phyloP scores from a whole-genome alignment of 2,113 vertebrate genomes.

The Serinus canaria region DNA sequence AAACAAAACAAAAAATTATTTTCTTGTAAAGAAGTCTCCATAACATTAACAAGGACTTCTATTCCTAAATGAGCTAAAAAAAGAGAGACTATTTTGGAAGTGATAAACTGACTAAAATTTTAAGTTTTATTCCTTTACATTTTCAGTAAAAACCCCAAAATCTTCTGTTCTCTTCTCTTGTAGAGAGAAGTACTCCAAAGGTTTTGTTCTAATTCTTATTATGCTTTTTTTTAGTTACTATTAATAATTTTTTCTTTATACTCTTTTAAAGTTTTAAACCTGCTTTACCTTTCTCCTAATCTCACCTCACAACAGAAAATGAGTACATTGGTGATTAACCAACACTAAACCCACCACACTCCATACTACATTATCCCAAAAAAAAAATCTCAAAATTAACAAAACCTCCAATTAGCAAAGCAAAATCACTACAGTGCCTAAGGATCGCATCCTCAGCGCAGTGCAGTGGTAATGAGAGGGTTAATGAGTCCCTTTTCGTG shows the following conservation, averaged over 20 bases:
- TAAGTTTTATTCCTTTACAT: not conserved
- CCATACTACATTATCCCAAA: no score
- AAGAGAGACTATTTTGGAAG: not conserved
- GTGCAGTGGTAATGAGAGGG: fast-evolving
- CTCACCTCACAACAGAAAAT: not conserved
- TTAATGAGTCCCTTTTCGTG: not conserved
- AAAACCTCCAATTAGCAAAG: not conserved
- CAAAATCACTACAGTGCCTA: not conserved
- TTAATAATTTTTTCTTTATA: not conserved
- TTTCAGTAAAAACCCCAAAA: not conserved
- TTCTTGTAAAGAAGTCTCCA: not conserved
- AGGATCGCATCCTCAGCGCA: not conserved
- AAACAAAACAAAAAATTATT: not conserved
- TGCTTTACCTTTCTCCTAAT: not conserved
- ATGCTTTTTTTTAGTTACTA: not conserved
- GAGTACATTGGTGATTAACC: not conserved
- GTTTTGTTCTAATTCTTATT: not conserved
- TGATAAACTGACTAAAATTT: not conserved
- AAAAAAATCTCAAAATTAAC: not conserved
- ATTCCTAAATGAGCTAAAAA: not conserved
- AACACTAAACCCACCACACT: not conserved
- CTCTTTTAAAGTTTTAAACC: not conserved
- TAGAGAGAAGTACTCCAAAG: not conserved
- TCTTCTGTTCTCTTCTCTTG: not conserved
- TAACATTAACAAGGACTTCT: not conserved